Evolutionary conservation across 2,113 vertebrate species (phyloP), one percentile per base, ranked within the genome.

Genomic region (Okapia johnstoni): DNA sequence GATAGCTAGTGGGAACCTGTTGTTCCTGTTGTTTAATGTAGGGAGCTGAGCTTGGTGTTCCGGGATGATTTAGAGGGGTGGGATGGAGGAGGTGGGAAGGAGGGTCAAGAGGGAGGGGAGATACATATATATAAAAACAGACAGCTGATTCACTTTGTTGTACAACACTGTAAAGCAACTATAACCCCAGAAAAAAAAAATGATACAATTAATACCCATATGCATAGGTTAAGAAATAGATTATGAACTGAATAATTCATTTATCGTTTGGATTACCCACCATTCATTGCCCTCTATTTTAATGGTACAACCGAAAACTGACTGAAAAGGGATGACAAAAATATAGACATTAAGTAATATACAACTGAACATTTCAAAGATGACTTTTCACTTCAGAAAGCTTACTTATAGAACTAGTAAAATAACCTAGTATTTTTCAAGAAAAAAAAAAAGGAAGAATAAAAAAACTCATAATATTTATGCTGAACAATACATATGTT

Each of bases 351-450:
- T 66, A 81, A 81, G 54, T 40, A 94, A 93, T 52, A 92, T n/a
- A 70, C 7, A 87, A 86, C 23, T 77, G 30, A 88, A 61, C 77
- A 50, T 58, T 97, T 96, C 90, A 85, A 90, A 95, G 54, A 86
- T 48, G 23, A 88, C 9, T 77, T 70, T 94, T 85, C 76, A 93
- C 80, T 94, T 96, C 76, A 96, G 66, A 97, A 66, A 92, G 50
- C 28, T 85, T 70, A 15, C 52, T 86, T 93, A 84, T 10, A 88
- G 33, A 97, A 94, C 93, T 58, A 98, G n/a, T 84, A 73, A 91
- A 84, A 96, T 61, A 85, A 90, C 43, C 16, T 36, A 89, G 36
- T 88, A 73, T 80, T 88, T 91, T 86, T 70, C 46, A 94, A 90
- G 50, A 91, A 23, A 92, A 26, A 87, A 84, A 73, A 11, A 87